Conservation (phyloP, 2,888 invertebrate genomes). For the Brachycybe producta region DNA sequence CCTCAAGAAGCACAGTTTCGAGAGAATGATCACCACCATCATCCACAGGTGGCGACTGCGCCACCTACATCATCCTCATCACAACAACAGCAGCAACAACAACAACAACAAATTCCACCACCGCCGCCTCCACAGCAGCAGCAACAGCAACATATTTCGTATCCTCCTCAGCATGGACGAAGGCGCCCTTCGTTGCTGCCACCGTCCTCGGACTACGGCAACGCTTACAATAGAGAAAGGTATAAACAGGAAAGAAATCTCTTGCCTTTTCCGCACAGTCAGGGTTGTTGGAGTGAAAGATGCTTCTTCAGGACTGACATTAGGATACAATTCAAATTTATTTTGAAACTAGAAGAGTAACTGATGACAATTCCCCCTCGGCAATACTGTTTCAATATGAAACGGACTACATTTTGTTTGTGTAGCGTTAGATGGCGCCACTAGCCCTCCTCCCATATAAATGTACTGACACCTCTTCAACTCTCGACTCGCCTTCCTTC, state of each 20-base stretch:
- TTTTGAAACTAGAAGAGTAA: too few relatives aligned
- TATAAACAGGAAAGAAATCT: neutral
- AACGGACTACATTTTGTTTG: too few relatives aligned
- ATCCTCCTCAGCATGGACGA: constrained; percentile 8
- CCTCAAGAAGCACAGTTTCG: neutral
- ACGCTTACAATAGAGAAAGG: constrained; percentile 15
- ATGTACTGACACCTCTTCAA: too few relatives aligned
- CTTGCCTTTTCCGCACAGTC: too few relatives aligned
- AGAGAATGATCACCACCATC: neutral
- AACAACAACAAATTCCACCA: neutral
- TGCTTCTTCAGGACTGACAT: too few relatives aligned
- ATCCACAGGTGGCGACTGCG: neutral
- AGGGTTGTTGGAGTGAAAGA: too few relatives aligned
- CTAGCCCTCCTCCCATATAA: too few relatives aligned
- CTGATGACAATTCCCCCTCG: too few relatives aligned
- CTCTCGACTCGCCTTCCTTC: too few relatives aligned
- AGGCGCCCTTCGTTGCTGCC: constrained; percentile 19
- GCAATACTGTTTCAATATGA: too few relatives aligned
- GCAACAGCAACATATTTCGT: constrained; percentile 1
- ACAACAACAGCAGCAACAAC: constrained; percentile 4
- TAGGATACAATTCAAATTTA: too few relatives aligned
- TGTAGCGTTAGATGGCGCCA: too few relatives aligned
- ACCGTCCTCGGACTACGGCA: constrained; percentile 16
- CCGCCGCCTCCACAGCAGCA: neutral
- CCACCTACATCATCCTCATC: neutral